These are phyloP conservation scores for Tadarida brasiliensis DNA, from an alignment of 2,797 vertebrate genomes.

Conservation along the genomic window DNA sequence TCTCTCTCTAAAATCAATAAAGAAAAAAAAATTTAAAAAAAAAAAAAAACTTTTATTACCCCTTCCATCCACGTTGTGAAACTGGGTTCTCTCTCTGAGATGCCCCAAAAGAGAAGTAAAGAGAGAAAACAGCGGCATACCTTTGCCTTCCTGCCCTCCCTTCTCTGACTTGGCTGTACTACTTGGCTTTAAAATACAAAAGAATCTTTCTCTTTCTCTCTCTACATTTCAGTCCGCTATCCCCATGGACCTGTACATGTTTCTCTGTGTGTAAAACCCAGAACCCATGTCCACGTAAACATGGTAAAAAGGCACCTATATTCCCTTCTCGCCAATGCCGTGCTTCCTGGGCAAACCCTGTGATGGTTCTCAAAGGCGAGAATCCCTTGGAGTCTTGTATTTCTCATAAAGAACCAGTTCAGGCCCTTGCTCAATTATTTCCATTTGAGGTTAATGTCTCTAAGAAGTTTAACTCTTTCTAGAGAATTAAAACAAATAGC, in stretches of 20 bases:
- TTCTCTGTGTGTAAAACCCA: constrained; percentile 60
- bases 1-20: no score
- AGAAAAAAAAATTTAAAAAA: no score
- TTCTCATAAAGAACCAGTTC: constrained; percentile 64
- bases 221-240: neutral
- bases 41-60: neutral
- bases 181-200: constrained; percentile 50
- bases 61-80: neutral
- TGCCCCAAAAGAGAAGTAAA: neutral
- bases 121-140: neutral
- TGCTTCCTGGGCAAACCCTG: constrained; percentile 20
- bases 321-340: neutral
- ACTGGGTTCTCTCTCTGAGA: neutral
- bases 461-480: constrained; percentile 60
- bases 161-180: neutral
- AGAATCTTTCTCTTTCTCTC: neutral
- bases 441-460: neutral
- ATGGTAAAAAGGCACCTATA: constrained; percentile 45
- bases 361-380: neutral
- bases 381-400: constrained; percentile 50
- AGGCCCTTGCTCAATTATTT: constrained; percentile 61
- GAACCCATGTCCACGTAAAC: constrained; percentile 40
- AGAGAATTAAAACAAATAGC: constrained; percentile 6
- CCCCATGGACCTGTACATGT: neutral
- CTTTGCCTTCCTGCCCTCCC: neutral